Base-by-base conservation (phyloP, 2,797 vertebrate genomes). In the Neopelma chrysocephalum region DNA sequence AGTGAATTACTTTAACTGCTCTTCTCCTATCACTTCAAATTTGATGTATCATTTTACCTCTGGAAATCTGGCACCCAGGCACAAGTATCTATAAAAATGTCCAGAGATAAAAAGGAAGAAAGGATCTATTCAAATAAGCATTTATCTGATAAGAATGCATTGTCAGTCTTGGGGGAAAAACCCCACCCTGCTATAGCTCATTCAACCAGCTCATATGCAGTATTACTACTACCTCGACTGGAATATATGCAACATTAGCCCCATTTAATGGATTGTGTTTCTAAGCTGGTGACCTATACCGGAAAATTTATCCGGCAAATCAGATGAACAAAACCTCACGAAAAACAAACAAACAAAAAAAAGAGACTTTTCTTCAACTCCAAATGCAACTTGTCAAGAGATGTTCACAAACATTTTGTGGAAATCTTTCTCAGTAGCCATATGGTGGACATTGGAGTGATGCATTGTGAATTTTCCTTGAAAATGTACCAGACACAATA, bases 41-140 rank as follows among this genome's bases (percentile, higher is more conserved):
- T 43, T 72, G 82, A 79, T 84, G 27, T n/a, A 65, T 72, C 4
- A 48, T 91, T 94, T 91, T 85, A 87, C 23, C 16, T 76, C 58
- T 87, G 42, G 50, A 96, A 93, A 80, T 64, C 38, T 85, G 38
- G n/a, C 38, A 87, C 38, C 12, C 9, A 36, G 4, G 32, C 11
- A 57, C 9, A 81, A 73, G 3, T 14, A 45, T 29, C 32, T 90
- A 34, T 53, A 73, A 82, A 89, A 78, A 61, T 40, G 31, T n/a
- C 12, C 22, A 43, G 38, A 81, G 9, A 19, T 61, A 69, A 78
- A 82, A 82, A 69, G 43, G 36, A 68, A 43, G 18, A 20, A 68
- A 27, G 1, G 4, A 53, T 23, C 3, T 70, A 66, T 40, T 84
- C 38, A 47, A 78, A 80, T 38, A 60, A 65, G 2, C 17, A 47